Conservation (phyloP, 2,888 invertebrate species). For the Drosophila algonquin region DNA sequence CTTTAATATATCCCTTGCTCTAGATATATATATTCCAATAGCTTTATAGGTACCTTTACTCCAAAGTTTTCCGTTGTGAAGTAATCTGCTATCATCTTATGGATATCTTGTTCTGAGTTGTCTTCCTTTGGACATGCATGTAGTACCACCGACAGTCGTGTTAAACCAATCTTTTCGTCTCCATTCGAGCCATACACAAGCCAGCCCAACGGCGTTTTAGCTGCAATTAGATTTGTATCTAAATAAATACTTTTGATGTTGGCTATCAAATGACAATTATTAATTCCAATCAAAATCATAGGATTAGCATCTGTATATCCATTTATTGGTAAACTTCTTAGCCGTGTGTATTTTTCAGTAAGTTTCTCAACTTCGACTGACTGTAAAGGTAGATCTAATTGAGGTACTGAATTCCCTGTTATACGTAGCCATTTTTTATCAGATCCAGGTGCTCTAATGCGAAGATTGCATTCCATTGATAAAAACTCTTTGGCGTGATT, state of each 20-base stretch:
- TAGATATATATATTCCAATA: too few relatives aligned
- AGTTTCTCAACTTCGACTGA: neutral
- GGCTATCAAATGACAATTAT: neutral
- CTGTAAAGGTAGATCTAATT: slow-evolving; percentile 4
- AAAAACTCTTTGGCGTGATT: neutral
- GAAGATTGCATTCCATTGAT: neutral
- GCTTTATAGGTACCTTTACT: too few relatives aligned
- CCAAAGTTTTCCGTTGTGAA: slow-evolving; percentile 4
- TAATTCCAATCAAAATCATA: too few relatives aligned
- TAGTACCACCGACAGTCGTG: too few relatives aligned
- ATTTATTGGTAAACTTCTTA: too few relatives aligned
- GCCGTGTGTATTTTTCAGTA: neutral
- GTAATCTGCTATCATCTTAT: neutral
- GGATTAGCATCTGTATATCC: too few relatives aligned
- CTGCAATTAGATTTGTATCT: too few relatives aligned
- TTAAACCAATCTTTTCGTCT: too few relatives aligned
- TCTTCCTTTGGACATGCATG: neutral
- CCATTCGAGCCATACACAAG: neutral
- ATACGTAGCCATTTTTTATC: slow-evolving; percentile 3
- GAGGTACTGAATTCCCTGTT: slow-evolving; percentile 2
- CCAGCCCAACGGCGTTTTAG: neutral
- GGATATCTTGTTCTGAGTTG: neutral
- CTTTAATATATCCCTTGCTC: neutral
- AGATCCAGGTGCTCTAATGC: neutral
- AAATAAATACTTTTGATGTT: neutral